Conservation (phyloP, 2,797 vertebrate genomes). For the Chelon auratus region DNA sequence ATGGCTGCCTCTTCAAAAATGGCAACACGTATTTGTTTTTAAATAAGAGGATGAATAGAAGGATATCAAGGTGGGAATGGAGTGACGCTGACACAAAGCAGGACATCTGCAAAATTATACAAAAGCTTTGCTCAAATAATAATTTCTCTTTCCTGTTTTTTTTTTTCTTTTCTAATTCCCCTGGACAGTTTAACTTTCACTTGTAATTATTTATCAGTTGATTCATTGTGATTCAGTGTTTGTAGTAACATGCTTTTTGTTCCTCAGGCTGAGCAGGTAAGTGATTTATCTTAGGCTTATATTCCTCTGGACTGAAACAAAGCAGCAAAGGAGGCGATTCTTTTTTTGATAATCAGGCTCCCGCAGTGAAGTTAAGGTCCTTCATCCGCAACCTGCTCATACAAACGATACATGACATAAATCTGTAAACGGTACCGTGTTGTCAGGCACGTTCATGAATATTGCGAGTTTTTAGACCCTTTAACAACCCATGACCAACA, state of each 20-base stretch:
- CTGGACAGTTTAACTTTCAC: constrained; percentile 26
- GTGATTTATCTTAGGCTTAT: constrained; percentile 64
- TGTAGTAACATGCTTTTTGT: constrained; percentile 63
- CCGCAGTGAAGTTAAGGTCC: constrained; percentile 7
- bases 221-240: constrained; percentile 37
- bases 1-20: constrained; percentile 5
- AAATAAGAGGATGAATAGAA: constrained; percentile 31
- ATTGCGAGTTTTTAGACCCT: constrained; percentile 19
- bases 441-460: constrained; percentile 20
- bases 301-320: neutral
- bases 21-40: neutral
- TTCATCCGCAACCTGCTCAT: constrained; percentile 39
- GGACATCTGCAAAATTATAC: constrained; percentile 26
- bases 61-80: constrained; percentile 46
- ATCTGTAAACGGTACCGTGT: constrained; percentile 7
- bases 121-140: constrained; percentile 30
- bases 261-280: constrained; percentile 80
- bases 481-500: constrained; percentile 19
- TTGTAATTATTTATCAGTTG: constrained; percentile 43
- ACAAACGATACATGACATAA: constrained; percentile 2
- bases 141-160: constrained; percentile 12
- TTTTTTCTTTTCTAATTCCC: constrained; percentile 15
- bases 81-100: constrained; percentile 26
- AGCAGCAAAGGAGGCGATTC: neutral
- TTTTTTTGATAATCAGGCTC: constrained; percentile 13